Base-by-base conservation (phyloP, 2,113 vertebrate genomes). In the Lonchura striata region DNA sequence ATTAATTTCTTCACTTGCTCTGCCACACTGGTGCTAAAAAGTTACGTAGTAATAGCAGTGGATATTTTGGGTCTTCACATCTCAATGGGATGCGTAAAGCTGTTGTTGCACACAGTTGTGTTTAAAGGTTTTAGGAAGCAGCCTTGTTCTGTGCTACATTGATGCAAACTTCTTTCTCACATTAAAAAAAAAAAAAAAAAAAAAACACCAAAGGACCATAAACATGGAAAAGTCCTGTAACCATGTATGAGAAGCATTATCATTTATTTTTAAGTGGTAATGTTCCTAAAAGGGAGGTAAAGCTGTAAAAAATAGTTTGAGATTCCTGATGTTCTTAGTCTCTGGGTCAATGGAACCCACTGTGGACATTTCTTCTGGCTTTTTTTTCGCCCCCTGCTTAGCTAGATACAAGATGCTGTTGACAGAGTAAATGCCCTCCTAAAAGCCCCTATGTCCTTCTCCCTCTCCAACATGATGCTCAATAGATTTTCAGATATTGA, bases 281-380 rank as follows among this genome's bases (percentile, higher is more conserved):
- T 88, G 91, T 49, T 96, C 56, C 82, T 92, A 92, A 96, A 97
- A 95, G 93, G 63, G 86, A 94, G 94, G 60, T 60, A 86, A 71
- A 83, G 63, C 82, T 66, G 19, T 87, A 92, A 88, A 88, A 90
- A 86, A 86, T 33, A 86, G 63, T 71, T 92, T 82, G 52, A 59
- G 76, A 93, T 75, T 87, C 76, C 87, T 63, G 65, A 59, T 37
- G 71, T 76, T 91, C 71, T 75, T 71, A 50, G 47, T 52, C 75
- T 82, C 39, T 27, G 33, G 64, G 91, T 96, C 97, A 95, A 94
- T 92, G 90, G 94, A 96, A 96, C 80, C 60, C 63, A 93, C 90
- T 76, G 94, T 47, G 96, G 95, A 97, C 89, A 96, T 97, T 96
- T 97, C 94, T 88, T 75, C 44, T 47, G 61, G 10, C 44, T 68